A percentile compares a stretch with the other conserved stretches of the same genome.
Conservation (phyloP, 1,140 invertebrate species). For the Rhyacophila brunnea region DNA sequence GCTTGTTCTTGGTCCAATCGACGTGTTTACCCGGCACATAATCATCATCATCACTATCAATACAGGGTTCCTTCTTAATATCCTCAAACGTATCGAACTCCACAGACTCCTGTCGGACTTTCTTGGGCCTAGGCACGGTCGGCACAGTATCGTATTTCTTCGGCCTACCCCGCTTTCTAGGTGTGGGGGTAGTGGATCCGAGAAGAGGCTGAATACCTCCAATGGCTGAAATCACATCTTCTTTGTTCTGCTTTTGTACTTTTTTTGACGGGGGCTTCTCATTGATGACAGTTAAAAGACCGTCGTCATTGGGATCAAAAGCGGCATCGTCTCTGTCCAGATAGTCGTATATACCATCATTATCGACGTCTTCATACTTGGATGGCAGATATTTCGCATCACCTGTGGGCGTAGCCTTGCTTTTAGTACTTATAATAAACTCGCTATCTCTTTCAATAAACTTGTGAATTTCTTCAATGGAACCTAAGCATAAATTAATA, state of each 20-base stretch:
- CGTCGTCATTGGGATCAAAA: not conserved
- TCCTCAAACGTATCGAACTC: no score
- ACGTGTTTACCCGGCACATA: slow-evolving; percentile 16
- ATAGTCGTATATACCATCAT: slow-evolving; percentile 22
- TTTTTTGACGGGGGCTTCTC: not conserved
- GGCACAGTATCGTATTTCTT: not conserved
- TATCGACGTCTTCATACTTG: slow-evolving; percentile 23
- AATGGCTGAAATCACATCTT: not conserved
- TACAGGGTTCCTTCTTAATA: no score
- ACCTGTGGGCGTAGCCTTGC: not conserved
- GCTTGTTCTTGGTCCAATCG: slow-evolving; percentile 11
- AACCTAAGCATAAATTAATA: no score
- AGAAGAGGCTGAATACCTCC: not conserved
- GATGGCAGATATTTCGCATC: slow-evolving; percentile 11
- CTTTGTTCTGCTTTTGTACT: not conserved
- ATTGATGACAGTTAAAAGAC: not conserved
- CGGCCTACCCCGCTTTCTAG: not conserved
- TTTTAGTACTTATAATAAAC: slow-evolving; percentile 1
- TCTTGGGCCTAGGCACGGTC: not conserved
- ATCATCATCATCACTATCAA: slow-evolving; percentile 11
- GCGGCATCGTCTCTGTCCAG: not conserved
- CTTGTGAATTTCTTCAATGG: not conserved
- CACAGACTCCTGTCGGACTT: no score
- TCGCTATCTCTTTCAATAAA: slow-evolving; percentile 8
- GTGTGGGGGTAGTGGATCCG: not conserved